Percentiles rank a stretch among this genome's conserved stretches.
These are phyloP conservation scores for Zophobas morio DNA, from an alignment of 1,140 invertebrate species.

Conservation along the genomic window DNA sequence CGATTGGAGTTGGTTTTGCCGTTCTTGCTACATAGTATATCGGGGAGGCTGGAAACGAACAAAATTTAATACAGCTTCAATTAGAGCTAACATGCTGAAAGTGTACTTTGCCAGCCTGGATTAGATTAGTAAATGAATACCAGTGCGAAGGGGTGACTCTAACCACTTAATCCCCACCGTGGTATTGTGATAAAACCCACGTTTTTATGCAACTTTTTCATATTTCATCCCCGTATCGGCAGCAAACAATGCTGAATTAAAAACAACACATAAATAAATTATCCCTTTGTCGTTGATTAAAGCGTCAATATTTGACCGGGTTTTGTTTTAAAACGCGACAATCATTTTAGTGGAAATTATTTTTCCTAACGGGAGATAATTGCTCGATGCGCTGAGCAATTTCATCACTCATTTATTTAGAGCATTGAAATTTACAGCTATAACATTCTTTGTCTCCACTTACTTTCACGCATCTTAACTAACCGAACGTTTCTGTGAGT, in stretches of 20 bases:
- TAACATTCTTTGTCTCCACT: too few species aligned
- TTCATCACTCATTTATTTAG: too few species aligned
- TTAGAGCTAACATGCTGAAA: conserved; percentile 53
- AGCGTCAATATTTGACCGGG: neutral
- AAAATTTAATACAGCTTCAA: conserved; percentile 54
- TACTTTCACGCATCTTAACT: too few species aligned
- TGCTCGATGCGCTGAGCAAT: too few species aligned
- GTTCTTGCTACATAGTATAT: conserved; percentile 24
- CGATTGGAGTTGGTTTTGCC: conserved; percentile 44
- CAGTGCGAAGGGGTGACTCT: conserved; percentile 46
- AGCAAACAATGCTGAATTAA: conserved; percentile 16
- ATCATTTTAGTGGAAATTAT: neutral
- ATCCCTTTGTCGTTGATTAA: neutral
- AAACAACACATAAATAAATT: conserved; percentile 17
- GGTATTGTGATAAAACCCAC: conserved; percentile 29
- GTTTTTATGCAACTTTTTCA: conserved; percentile 11
- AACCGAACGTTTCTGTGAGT: too few species aligned
- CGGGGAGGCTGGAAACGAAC: conserved; percentile 41
- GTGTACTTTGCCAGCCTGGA: conserved; percentile 50
- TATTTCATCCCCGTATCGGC: conserved; percentile 13
- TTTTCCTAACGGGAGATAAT: neutral
- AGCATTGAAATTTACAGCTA: too few species aligned
- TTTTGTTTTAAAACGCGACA: conserved; percentile 4
- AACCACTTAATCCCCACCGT: conserved; percentile 38
- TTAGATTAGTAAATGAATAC: conserved; percentile 55